These are phyloP conservation scores for Ormyrus labotus DNA, from an alignment of 2,888 invertebrate genomes.

Conservation along the genomic window DNA sequence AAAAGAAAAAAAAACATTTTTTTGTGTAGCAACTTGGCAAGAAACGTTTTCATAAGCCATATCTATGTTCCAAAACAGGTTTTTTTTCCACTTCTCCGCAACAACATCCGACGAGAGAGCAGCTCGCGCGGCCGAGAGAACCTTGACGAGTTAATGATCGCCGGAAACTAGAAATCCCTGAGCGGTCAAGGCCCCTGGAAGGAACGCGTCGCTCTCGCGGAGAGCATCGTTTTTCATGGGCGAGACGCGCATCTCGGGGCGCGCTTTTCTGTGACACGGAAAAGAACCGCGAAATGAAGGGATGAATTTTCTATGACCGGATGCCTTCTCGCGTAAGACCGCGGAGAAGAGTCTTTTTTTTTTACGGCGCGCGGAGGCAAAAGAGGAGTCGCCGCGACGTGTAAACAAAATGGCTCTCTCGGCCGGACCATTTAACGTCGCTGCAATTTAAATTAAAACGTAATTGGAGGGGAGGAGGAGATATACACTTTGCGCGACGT, in stretches of 20 bases:
- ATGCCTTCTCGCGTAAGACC: neutral
- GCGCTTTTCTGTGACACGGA: slow-evolving; percentile 48
- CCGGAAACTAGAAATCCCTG: slow-evolving; percentile 41
- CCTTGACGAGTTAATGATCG: slow-evolving; percentile 49
- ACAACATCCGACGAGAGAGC: neutral
- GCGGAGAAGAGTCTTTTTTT: neutral
- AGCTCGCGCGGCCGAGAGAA: neutral
- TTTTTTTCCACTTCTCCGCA: neutral
- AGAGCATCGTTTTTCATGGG: neutral
- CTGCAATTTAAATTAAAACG: slow-evolving; percentile 32
- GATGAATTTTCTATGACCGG: slow-evolving; percentile 67
- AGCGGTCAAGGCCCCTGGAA: slow-evolving; percentile 36
- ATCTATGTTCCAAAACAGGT: slow-evolving; percentile 6
- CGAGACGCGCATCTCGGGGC: neutral
- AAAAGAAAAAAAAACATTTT: no score
- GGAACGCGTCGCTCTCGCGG: neutral
- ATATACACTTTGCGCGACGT: no score
- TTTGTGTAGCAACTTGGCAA: no score
- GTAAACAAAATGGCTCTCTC: neutral
- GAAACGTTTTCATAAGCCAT: neutral
- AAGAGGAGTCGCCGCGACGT: neutral
- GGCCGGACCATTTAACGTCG: slow-evolving; percentile 17
- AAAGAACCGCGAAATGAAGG: slow-evolving; percentile 63
- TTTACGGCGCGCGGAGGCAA: neutral
- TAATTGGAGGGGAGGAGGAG: neutral